phyloP scores from a whole-genome alignment of 2,113 vertebrate genomes.

The Cairina moschata region DNA sequence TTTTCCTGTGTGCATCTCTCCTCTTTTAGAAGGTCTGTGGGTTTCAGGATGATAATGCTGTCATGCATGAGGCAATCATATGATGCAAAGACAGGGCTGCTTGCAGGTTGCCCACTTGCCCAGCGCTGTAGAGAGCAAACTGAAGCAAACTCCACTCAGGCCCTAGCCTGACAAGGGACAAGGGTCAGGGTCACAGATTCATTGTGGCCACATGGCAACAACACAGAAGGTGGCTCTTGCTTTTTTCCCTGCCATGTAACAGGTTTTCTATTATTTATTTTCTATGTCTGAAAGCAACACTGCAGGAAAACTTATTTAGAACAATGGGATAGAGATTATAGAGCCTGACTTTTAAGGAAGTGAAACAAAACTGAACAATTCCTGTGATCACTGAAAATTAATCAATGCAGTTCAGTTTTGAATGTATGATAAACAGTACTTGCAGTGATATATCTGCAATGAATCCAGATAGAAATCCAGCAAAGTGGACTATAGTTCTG shows the following conservation, averaged over 20 bases:
- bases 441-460: not conserved
- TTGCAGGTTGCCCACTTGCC: not conserved
- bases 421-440: not conserved
- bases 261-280: not conserved
- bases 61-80: not conserved
- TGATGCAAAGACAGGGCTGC: not conserved
- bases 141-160: not conserved
- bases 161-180: not conserved
- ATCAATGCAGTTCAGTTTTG: not conserved
- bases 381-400: not conserved
- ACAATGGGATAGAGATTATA: not conserved
- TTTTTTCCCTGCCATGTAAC: not conserved
- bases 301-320: not conserved
- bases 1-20: not conserved
- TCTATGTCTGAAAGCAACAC: not conserved
- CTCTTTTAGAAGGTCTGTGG: not conserved
- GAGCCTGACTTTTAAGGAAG: not conserved
- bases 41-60: not conserved
- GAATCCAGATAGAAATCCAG: not conserved
- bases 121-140: not conserved
- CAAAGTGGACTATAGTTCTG: not conserved
- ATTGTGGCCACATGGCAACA: not conserved
- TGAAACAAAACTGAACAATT: not conserved
- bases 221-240: fast-evolving
- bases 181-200: not conserved